Evolutionary conservation across 2,113 vertebrate species (phyloP).

Genomic region (Zeus faber): DNA sequence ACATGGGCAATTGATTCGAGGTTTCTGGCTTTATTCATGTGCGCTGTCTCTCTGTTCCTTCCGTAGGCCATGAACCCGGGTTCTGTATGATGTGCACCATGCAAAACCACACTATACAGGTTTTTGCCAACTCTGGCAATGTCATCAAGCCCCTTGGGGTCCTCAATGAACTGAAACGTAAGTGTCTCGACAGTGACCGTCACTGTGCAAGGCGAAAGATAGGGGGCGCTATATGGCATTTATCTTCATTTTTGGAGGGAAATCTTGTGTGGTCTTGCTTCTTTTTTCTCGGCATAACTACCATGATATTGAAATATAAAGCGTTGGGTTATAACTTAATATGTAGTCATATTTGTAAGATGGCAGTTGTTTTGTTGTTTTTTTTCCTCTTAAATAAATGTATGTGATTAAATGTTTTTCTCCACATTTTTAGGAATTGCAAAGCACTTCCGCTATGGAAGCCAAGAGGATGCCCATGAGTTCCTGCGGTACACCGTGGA

Average conservation of each 20-base stretch:
- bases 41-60: conserved; percentile 2
- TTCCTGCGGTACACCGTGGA: conserved; percentile 94
- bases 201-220: too few relatives aligned
- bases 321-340: too few relatives aligned
- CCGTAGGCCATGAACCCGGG: conserved; percentile 84
- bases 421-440: conserved; percentile 91
- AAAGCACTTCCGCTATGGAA: conserved; percentile 92
- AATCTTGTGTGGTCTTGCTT: too few relatives aligned
- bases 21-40: neutral
- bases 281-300: too few relatives aligned
- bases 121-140: conserved; percentile 87
- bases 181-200: too few relatives aligned
- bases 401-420: too few relatives aligned
- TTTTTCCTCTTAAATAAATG: too few relatives aligned
- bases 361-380: too few relatives aligned
- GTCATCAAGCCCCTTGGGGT: conserved; percentile 91
- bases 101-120: conserved; percentile 92
- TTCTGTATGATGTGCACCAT: conserved; percentile 99
- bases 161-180: conserved; percentile 91
- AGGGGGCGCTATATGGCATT: too few relatives aligned
- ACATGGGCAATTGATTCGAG: neutral
- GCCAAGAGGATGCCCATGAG: conserved; percentile 96
- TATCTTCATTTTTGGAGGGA: too few relatives aligned
- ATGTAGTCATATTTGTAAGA: too few relatives aligned
- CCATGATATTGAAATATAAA: too few relatives aligned